Base-by-base conservation (phyloP, 1,140 invertebrate species). In the Drosophila obscura region DNA sequence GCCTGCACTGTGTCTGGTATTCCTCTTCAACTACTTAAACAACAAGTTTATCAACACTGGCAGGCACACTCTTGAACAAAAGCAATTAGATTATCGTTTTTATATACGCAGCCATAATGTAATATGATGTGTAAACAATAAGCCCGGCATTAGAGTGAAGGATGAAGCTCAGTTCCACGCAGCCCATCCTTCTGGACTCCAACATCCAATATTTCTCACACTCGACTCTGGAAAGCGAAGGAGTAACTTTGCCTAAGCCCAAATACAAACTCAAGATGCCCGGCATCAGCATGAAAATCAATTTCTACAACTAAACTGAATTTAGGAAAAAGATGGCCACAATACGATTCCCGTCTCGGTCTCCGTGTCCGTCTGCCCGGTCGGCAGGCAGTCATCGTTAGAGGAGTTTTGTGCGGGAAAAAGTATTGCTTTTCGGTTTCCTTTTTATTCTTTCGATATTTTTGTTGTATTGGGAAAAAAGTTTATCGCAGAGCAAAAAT, bases 401-500 rank as follows among this genome's bases (percentile, higher is more conserved):
- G 35, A 39, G 44, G 44, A 57, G 64, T 43, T 41, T 26, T 58
- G 67, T 58, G 69, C 26, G 67, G 48, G 8, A 24, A 31, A 57
- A 51, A 55, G 22, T 48, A 73, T 75, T 67, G 28, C 44, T 49
- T 53, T 62, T 41, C 19, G 24, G 31, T 52, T 66, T 39, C 5
- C 24, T 48, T 46, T 53, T 39, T 53, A 13, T 11, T 19, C 16
- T 15, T 31, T 24, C 16, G 13, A 65, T 56, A 15, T 22, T 22
- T 63, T 45, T 51, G 58, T 45, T 73, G 71, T 55, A 76, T 76
- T 62, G 63, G 31, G 64, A 67, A 78, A 80, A 87, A 87, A 88
- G 52, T 88, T 88, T 88, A 83, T 87, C 83, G 62, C 76, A 73
- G 73, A 65, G 82, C 63, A 83, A 72, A 88, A 88, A 88, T 82